Base-by-base conservation (phyloP, 2,113 vertebrate species). In the Empidonax alnorum region DNA sequence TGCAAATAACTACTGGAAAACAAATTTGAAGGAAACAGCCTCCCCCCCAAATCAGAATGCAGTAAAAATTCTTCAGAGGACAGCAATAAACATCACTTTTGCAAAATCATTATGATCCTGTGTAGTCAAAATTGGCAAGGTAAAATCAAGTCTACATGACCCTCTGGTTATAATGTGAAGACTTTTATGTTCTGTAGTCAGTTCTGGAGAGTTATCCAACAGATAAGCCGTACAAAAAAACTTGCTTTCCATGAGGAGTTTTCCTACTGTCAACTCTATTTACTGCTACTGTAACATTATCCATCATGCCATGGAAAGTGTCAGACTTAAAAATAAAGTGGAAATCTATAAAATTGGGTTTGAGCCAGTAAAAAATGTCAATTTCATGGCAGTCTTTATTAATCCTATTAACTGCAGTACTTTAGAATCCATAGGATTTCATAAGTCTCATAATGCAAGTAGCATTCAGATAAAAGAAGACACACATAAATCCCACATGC, bases 331-430 rank as follows among this genome's bases (percentile, higher is more conserved):
- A 96, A 97, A 77, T 93, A 56, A 80, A 96, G 75, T 93, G 65
- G 72, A 96, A 96, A 97, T 96, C 87, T 86, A 93, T 94, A 95
- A 95, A 95, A 88, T 52, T 74, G 59, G 67, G 62, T 80, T 93
- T 86, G 31, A 87, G 75, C 11, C 52, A 22, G 78, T 93, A 91
- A 93, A 87, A 82, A 87, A 79, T 73, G 68, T 91, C 94, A 90
- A 66, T 95, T 96, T 85, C 0, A 0, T 87, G 47, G 21, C 67
- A 94, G 39, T 50, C 67, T 93, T 94, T 93, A 95, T 91, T 93
- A 96, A 94, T 88, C 66, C 63, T 83, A 73, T 90, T 96, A 93
- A 77, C 58, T 73, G 56, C 50, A 77, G 21, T 71, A 47, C 61
- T 90, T 77, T 62, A 74, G 46, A 78, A 89, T 91, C 44, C 55